Evolutionary conservation across 1,140 invertebrate genomes (phyloP).

Genomic region (Oncopeltus fasciatus): DNA sequence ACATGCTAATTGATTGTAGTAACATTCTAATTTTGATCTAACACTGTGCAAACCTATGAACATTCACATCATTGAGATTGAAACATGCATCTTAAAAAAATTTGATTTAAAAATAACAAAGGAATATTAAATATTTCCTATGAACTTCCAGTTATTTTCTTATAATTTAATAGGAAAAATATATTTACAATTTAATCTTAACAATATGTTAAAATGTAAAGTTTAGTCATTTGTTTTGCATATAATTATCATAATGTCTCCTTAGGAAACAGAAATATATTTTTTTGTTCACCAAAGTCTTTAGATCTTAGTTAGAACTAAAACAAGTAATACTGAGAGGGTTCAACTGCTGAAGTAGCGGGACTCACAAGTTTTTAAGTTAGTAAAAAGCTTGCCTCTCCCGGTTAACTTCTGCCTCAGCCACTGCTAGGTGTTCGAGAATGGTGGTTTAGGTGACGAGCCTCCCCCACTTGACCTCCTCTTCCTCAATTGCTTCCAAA

Average conservation of each 20-base stretch:
- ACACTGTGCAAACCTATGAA: too few relatives aligned
- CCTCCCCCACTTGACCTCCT: constrained; percentile 13
- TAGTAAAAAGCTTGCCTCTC: not conserved
- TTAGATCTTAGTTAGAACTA: not conserved
- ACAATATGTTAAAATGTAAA: not conserved
- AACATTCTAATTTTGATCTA: too few relatives aligned
- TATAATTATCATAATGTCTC: not conserved
- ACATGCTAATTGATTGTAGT: too few relatives aligned
- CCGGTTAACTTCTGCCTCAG: not conserved
- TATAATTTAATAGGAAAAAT: too few relatives aligned
- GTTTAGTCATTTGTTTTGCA: not conserved
- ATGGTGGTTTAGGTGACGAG: constrained; percentile 11
- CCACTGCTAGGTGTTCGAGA: constrained; percentile 15
- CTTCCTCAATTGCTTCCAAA: constrained; percentile 23
- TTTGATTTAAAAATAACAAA: too few relatives aligned
- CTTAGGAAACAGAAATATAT: not conserved
- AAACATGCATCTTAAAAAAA: too few relatives aligned
- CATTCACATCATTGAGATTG: too few relatives aligned
- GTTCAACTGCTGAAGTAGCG: not conserved
- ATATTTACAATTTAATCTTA: not conserved
- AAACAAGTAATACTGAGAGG: not conserved
- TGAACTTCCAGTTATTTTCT: too few relatives aligned
- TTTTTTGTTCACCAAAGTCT: too few relatives aligned
- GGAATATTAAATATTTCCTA: too few relatives aligned
- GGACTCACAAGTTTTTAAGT: not conserved